Conservation (phyloP, 2,797 vertebrate species). For the Propithecus deckenii region DNA sequence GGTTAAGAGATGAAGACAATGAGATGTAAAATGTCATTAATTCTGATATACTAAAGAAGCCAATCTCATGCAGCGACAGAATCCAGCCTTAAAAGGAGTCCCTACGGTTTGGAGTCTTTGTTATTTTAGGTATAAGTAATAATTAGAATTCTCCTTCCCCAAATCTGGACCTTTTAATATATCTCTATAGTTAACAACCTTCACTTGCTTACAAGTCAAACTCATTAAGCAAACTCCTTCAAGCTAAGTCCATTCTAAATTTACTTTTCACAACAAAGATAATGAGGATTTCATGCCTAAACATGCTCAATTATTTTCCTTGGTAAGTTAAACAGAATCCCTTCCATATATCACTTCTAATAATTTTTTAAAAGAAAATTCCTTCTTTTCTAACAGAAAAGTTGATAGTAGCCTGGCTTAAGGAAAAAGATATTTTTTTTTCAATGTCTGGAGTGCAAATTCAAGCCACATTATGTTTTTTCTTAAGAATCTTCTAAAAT, state of each 20-base stretch:
- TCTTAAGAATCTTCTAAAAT: not conserved
- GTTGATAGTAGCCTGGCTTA: not conserved
- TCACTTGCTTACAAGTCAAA: not conserved
- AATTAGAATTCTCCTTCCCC: not conserved
- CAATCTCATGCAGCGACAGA: not conserved
- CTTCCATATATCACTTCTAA: not conserved
- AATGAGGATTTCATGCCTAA: not conserved
- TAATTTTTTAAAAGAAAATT: not conserved
- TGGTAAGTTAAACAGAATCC: not conserved
- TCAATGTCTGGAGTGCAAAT: not conserved
- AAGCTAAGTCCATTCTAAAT: not conserved
- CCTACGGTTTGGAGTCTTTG: not conserved
- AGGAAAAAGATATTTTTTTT: not conserved
- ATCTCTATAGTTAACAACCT: constrained; percentile 13
- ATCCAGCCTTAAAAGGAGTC: not conserved
- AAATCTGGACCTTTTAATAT: not conserved
- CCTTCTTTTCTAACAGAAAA: not conserved
- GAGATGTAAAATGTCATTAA: not conserved
- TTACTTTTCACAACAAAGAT: constrained; percentile 8
- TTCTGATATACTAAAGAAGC: not conserved
- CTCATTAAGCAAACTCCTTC: not conserved
- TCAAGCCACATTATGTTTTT: not conserved
- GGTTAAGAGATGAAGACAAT: constrained; percentile 23
- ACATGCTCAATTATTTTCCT: not conserved
- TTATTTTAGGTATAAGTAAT: not conserved